Conservation (phyloP, 23 tunicate genomes). For the Trididemnum miniatum region DNA sequence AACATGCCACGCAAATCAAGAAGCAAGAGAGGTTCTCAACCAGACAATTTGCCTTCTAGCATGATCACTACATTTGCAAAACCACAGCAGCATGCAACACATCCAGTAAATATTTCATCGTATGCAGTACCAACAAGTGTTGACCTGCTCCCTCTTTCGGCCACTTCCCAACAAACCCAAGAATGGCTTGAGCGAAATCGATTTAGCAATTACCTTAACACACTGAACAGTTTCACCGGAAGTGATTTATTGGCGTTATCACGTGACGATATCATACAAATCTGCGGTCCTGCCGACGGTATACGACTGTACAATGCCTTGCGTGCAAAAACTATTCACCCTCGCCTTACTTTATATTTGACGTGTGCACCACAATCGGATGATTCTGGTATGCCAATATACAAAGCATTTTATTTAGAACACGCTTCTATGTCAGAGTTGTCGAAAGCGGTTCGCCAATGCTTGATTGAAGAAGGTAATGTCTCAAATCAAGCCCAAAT, state of each 20-base stretch:
- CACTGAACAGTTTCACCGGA: conserved; percentile 68
- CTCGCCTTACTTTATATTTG: conserved; percentile 72
- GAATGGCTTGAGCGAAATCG: conserved; percentile 87
- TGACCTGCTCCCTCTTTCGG: conserved; percentile 34
- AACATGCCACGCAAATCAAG: not conserved
- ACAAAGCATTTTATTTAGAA: conserved; percentile 72
- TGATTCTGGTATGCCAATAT: conserved; percentile 29
- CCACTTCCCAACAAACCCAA: conserved; percentile 57
- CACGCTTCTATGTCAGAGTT: conserved; percentile 58
- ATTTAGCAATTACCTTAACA: conserved; percentile 56
- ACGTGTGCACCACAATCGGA: conserved; percentile 42
- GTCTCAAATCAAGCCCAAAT: conserved; percentile 20
- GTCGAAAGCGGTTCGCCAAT: conserved; percentile 46
- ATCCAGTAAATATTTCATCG: not conserved
- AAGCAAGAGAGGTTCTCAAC: not conserved
- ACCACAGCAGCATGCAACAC: not conserved
- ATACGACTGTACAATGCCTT: conserved; percentile 85
- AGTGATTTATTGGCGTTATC: conserved; percentile 76
- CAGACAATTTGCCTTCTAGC: not conserved
- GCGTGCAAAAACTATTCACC: conserved; percentile 60
- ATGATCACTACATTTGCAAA: not conserved
- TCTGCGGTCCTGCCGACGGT: conserved; percentile 89
- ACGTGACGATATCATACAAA: conserved; percentile 83
- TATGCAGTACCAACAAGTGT: not conserved
- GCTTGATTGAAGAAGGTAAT: conserved; percentile 49